A percentile compares a stretch with the other conserved stretches of the same genome.
phyloP scores from a whole-genome alignment of 2,113 vertebrate species.

The Baryphthengus martii region DNA sequence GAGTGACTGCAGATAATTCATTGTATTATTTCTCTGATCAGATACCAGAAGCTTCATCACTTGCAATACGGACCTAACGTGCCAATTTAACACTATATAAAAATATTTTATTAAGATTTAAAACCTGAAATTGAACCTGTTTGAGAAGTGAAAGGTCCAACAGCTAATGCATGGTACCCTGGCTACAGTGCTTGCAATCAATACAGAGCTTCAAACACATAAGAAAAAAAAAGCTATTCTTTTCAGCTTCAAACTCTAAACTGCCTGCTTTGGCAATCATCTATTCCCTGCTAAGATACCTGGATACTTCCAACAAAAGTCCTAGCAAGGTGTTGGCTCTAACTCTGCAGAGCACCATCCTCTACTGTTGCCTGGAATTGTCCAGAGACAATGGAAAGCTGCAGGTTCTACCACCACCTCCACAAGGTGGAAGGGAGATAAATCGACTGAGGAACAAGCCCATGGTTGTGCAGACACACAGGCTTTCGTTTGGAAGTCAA shows the following conservation, averaged over 20 bases:
- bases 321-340: background rate
- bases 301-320: background rate
- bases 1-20: background rate
- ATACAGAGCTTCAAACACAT: background rate
- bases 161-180: rapidly evolving
- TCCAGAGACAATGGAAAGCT: background rate
- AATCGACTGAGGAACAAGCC: background rate
- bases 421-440: background rate
- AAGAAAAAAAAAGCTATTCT: background rate
- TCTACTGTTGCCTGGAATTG: background rate
- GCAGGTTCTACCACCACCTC: background rate
- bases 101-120: background rate
- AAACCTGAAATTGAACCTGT: background rate
- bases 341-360: background rate
- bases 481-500: background rate
- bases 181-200: background rate
- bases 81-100: background rate
- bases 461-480: background rate
- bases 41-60: background rate
- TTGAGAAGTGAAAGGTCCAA: background rate
- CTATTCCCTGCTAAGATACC: background rate
- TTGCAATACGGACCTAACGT: background rate
- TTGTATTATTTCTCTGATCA: background rate
- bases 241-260: background rate
- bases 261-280: background rate